Conservation (phyloP, 2,888 invertebrate species). For the Megalurothrips usitatus region DNA sequence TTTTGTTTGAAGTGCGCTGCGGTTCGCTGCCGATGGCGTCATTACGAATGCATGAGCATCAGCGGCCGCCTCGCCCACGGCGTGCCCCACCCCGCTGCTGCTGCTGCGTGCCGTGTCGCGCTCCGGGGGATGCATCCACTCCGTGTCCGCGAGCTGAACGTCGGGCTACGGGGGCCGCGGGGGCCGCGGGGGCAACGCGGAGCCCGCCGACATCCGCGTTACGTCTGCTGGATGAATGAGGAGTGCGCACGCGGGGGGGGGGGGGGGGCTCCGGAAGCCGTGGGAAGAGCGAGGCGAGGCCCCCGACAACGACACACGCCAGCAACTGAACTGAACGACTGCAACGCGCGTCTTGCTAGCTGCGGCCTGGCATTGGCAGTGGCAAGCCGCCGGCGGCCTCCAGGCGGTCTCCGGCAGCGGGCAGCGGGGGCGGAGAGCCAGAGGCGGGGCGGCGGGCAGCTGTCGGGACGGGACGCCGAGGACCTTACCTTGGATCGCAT, state of each 20-base stretch:
- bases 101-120: neutral
- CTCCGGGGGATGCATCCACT: neutral
- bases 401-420: too few relatives aligned
- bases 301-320: neutral
- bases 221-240: neutral
- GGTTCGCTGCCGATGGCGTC: too few relatives aligned
- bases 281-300: neutral
- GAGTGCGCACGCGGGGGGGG: neutral
- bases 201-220: neutral
- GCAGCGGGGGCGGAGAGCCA: too few relatives aligned
- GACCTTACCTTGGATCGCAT: neutral
- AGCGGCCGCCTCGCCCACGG: too few relatives aligned
- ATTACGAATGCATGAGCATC: too few relatives aligned
- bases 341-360: neutral
- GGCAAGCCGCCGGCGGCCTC: neutral
- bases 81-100: too few relatives aligned
- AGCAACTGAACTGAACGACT: too few relatives aligned
- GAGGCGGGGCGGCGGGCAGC: neutral
- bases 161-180: neutral
- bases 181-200: neutral
- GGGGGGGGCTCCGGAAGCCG: neutral
- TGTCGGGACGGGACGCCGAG: neutral
- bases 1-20: too few relatives aligned
- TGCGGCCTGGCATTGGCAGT: too few relatives aligned
- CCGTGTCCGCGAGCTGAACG: neutral